Evolutionary conservation across 2,888 invertebrate genomes (phyloP), one percentile per base, ranked within the genome.

Genomic region (Alloplasta piceator): DNA sequence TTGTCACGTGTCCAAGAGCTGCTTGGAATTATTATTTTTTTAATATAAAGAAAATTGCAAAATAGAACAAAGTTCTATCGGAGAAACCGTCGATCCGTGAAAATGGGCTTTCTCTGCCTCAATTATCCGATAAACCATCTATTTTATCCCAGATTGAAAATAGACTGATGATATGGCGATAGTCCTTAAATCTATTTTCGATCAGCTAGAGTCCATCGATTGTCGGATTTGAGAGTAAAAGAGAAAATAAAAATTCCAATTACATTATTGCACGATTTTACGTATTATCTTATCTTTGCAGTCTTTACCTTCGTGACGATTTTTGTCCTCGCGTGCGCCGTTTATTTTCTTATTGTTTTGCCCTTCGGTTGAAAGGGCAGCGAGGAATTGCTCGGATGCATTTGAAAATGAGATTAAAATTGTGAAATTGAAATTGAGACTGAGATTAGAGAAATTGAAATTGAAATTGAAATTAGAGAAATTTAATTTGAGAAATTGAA

Each of bases 261-360:
- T 41, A 58, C 73, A 74, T 64, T 66, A 66, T 38, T 10, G 56
- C 56, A 58, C 48, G 10, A 12, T 58, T 56, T 66, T 16, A 56
- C 14, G 56, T 46, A 41, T 52, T 10, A 10, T 43, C 10, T 43
- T 43, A 43, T 43, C 1, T 43, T 43, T 43, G 7, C 4, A 1
- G 10, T 43, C 10, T 43, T 43, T 43, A 9, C 4, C 10, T 43
- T 10, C 1, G 6, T 0, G 36, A 5, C 16, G 9, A 5, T 61
- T 39, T 38, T 7, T 12, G 26, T 58, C 70, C 26, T 58, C 9
- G 70, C 70, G 56, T 70, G 56, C 70, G 16, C 7, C 67, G n/a
- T 52, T 39, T n/a, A 10, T 73, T 46, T 55, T 14, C 43, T 56
- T n/a, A 12, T 39, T 56, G 41, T 41, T 43, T 64, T 63, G 10